Evolutionary conservation across 2,888 invertebrate genomes (phyloP), one percentile per base, ranked within the genome.

Genomic region (Phaonia tiefii): DNA sequence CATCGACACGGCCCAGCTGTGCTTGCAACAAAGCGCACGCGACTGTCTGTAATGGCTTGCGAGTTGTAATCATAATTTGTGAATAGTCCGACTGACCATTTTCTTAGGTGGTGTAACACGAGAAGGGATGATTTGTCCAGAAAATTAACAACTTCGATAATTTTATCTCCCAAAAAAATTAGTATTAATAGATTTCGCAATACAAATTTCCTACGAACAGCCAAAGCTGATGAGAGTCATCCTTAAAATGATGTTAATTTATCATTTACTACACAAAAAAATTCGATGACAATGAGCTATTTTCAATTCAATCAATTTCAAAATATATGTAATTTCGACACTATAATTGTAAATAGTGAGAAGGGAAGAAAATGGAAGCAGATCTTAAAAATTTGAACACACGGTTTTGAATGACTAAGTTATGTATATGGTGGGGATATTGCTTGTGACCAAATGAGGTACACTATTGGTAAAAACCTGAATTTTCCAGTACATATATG

Each of bases 61-160:
- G 20, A 37, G 39, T 39, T 76, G 76, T 65, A 58, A 76, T 76
- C 69, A 80, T 76, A 70, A 76, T 73, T 69, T 73, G 22, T 39
- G 39, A 60, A 3, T 31, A 69, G 4, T 20, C 13, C 2, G 37
- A 39, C 15, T 69, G 69, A 42, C 54, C 69, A 69, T 69, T 54
- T 42, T 42, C 20, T 69, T 69, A 5, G 13, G 31, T 17, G 10
- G 10, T 51, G 22, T 31, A 69, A 22, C 13, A 26, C 37, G 20
- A 25, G n/a, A n/a, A 51, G 51, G 72, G 39, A 63, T 51, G 39
- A 26, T 71, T 51, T 67, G 11, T 25, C 49, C 69, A 75, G 51
- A 75, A 65, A 17, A 58, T 56, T n/a, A 46, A 10, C 25, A 10
- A 44, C 17, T 8, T 75, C 56, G 37, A 7, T 74, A 20, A n/a